Evolutionary conservation across 2,888 invertebrate species (phyloP).

Genomic region (Drosophila prostipennis): DNA sequence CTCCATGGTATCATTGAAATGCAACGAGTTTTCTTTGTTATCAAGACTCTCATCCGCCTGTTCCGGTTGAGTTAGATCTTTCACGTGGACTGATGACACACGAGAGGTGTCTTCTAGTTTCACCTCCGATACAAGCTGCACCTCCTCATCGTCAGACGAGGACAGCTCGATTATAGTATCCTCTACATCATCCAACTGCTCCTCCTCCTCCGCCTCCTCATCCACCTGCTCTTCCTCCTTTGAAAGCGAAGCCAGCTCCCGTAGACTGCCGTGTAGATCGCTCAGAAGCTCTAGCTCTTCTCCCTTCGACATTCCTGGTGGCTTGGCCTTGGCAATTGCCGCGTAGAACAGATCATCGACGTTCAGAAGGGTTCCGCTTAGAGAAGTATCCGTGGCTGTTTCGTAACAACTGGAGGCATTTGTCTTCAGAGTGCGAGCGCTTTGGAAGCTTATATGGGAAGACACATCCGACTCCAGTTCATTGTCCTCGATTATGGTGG

Average conservation of each 20-base stretch:
- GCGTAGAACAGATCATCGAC: slow-evolving; percentile 58
- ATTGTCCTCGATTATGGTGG: slow-evolving; percentile 82
- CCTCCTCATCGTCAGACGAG: slow-evolving; percentile 59
- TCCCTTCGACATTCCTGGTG: slow-evolving; percentile 41
- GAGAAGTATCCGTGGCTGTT: slow-evolving; percentile 77
- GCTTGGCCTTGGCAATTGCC: slow-evolving; percentile 57
- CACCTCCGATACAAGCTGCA: slow-evolving; percentile 9
- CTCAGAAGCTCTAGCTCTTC: slow-evolving; percentile 50
- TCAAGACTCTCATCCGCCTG: slow-evolving; percentile 26
- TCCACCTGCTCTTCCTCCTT: slow-evolving; percentile 5
- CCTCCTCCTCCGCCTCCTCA: slow-evolving; percentile 1
- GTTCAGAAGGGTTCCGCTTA: slow-evolving; percentile 42
- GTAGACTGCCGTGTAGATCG: slow-evolving; percentile 65
- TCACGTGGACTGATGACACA: background rate
- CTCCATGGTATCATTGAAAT: slow-evolving; percentile 84
- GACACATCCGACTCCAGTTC: slow-evolving; percentile 62
- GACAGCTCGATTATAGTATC: slow-evolving; percentile 72
- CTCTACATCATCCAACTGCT: slow-evolving; percentile 35
- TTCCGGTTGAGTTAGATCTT: background rate
- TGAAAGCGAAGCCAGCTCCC: slow-evolving; percentile 53
- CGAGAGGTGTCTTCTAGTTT: slow-evolving; percentile 33
- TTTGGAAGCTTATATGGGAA: slow-evolving; percentile 69
- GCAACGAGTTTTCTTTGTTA: slow-evolving; percentile 63
- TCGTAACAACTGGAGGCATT: slow-evolving; percentile 77
- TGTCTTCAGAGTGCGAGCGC: slow-evolving; percentile 62